Evolutionary conservation across 2,113 vertebrate genomes (phyloP), one percentile per base, ranked within the genome.

Genomic region (Lophotis ruficrista): DNA sequence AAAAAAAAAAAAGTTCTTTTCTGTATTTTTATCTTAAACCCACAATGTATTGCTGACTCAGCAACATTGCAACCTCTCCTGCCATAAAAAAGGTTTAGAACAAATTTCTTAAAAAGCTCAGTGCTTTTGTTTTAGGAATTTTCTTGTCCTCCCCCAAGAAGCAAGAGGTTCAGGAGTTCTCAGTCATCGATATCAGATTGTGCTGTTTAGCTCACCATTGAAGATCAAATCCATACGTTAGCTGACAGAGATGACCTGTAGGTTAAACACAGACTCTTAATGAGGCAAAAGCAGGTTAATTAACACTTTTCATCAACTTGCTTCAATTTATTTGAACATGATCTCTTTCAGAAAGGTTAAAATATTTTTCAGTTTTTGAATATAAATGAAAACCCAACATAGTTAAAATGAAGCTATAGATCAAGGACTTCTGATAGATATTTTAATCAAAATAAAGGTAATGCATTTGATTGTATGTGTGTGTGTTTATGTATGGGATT

Each of bases 211-310:
- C 33, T 94, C 79, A 53, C 96, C 89, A 37, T 8, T 68, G 78
- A 27, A 64, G 86, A 93, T 93, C 87, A 95, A 47, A 90, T 94
- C 90, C 70, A 89, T 80, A 37, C 50, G 61, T 76, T 62, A 61
- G 30, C 85, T 87, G 89, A 12, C 64, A 93, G 56, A 79, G 72
- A 13, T 5, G 90, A 94, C 96, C 96, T 94, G 1, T 13, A 45
- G 96, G 95, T 97, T 92, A 98, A 96, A 94, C 79, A 61, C 33
- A 85, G 84, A 62, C 77, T 54, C 64, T 69, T 94, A 96, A 94
- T 96, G 87, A 96, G 96, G 91, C 12, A 1, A 96, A 94, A 96
- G 86, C 60, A 70, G 93, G 90, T 96, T 98, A 97, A 97, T 98
- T 95, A 97, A 66, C 79, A 91, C 68, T 92, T 95, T 93, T 93